phyloP scores from a whole-genome alignment of 2,113 vertebrate species.

The Onychorhynchus coronatus region DNA sequence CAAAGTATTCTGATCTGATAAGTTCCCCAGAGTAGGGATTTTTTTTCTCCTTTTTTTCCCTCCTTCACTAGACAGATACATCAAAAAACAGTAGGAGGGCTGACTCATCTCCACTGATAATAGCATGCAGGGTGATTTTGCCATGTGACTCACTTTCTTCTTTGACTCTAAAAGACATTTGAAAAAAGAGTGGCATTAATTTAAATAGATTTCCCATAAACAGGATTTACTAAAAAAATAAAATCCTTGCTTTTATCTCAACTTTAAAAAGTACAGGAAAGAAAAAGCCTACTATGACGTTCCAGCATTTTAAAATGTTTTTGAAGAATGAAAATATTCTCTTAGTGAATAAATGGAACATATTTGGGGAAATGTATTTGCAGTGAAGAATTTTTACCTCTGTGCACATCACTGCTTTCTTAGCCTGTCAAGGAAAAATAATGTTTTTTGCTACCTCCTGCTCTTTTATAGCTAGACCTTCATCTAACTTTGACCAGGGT shows the following conservation, averaged over 20 bases:
- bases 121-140: constrained; percentile 20
- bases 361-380: background rate
- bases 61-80: background rate
- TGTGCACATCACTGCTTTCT: background rate
- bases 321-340: constrained; percentile 17
- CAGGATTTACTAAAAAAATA: background rate
- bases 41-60: background rate
- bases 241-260: constrained; percentile 36
- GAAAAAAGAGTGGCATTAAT: constrained; percentile 30
- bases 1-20: background rate
- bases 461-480: background rate
- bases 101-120: constrained; percentile 47
- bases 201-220: constrained; percentile 53
- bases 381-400: background rate
- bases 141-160: constrained; percentile 42
- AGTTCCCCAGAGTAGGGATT: background rate
- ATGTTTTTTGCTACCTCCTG: background rate
- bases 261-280: background rate
- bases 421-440: background rate
- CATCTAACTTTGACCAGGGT: constrained; percentile 38
- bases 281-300: background rate
- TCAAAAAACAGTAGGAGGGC: constrained; percentile 36
- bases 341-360: background rate
- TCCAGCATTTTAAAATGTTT: background rate
- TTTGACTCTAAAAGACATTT: constrained; percentile 30